Conservation (phyloP, 2,113 vertebrate species). For the Jaculus jaculus region DNA sequence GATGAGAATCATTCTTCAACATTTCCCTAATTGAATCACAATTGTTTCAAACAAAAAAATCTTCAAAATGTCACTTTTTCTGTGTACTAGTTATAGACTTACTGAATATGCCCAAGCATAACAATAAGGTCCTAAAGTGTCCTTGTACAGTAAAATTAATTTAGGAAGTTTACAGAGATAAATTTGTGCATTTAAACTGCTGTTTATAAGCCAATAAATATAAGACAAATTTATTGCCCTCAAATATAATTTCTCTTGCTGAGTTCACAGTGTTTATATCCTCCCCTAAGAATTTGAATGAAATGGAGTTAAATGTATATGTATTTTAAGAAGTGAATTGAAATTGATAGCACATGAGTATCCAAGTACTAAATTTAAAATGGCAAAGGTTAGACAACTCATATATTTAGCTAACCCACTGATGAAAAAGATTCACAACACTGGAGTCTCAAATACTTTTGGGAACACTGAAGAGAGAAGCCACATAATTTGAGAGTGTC, state of each 20-base stretch:
- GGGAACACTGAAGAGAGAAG: not conserved
- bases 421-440: slow-evolving; percentile 51
- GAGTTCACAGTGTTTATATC: not conserved
- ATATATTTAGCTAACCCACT: slow-evolving; percentile 36
- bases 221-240: not conserved
- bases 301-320: slow-evolving; percentile 48
- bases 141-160: not conserved
- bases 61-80: not conserved
- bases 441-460: slow-evolving; percentile 27
- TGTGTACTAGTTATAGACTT: not conserved
- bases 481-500: slow-evolving; percentile 32
- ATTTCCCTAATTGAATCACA: not conserved
- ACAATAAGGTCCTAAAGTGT: not conserved
- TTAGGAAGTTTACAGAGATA: not conserved
- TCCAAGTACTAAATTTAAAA: slow-evolving; percentile 57
- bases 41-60: not conserved
- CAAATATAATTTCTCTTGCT: not conserved
- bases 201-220: not conserved
- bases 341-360: slow-evolving; percentile 30
- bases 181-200: not conserved
- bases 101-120: not conserved
- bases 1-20: not conserved
- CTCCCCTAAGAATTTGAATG: slow-evolving; percentile 44
- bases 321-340: slow-evolving; percentile 28
- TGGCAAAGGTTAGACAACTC: slow-evolving; percentile 53